These are phyloP conservation scores for Acanthacorydalis orientalis DNA, from an alignment of 2,888 invertebrate species.

Conservation along the genomic window DNA sequence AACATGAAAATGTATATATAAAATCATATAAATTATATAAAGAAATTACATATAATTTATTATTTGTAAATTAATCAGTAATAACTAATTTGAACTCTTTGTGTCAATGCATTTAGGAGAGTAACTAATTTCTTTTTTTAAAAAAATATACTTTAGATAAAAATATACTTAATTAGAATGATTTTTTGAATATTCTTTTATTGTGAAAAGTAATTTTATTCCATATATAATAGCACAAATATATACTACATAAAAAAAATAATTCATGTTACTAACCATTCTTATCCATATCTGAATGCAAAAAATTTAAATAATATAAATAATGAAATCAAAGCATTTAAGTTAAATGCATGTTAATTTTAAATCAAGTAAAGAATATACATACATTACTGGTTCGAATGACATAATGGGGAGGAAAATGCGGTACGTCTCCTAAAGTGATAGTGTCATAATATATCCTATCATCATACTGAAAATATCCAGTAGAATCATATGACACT, in stretches of 20 bases:
- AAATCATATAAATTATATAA: no score
- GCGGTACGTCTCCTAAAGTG: slow-evolving; percentile 37
- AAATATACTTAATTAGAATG: no score
- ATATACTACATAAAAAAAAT: neutral
- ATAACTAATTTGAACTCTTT: no score
- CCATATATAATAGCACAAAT: neutral
- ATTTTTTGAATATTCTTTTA: no score
- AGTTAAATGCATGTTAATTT: neutral
- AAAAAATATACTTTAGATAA: neutral
- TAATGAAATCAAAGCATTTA: slow-evolving; percentile 1
- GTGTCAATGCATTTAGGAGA: no score
- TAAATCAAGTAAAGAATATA: slow-evolving; percentile 8
- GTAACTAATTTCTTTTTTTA: no score
- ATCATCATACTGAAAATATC: slow-evolving; percentile 12
- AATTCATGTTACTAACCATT: neutral
- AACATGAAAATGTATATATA: no score
- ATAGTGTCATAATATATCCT: slow-evolving; percentile 33
- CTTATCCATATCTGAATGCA: neutral
- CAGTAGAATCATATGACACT: no score
- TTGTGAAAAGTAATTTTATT: neutral
- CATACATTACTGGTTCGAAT: slow-evolving; percentile 31
- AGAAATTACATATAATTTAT: no score
- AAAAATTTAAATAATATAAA: neutral
- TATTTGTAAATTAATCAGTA: no score
- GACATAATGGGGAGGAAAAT: slow-evolving; percentile 36